Conservation (phyloP, 2,113 vertebrate genomes). For the Melanerpes aurifrons region DNA sequence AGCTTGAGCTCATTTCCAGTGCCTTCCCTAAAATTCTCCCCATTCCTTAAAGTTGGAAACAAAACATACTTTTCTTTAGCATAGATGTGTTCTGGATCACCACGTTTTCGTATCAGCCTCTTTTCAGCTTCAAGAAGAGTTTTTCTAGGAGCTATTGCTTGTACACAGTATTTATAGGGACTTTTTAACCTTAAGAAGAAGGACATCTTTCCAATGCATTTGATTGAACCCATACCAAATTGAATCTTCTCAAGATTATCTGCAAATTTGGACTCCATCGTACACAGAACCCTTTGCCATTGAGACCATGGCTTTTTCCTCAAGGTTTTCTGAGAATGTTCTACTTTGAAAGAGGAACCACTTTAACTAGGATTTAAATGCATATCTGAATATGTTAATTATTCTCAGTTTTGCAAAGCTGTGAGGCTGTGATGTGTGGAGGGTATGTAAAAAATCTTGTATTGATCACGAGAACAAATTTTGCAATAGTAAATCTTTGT, state of each 20-base stretch:
- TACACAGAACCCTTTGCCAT: not conserved
- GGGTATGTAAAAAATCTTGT: not conserved
- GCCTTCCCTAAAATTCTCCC: not conserved
- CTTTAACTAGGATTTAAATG: not conserved
- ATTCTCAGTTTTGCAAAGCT: not conserved
- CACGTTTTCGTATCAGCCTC: not conserved
- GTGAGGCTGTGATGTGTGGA: not conserved
- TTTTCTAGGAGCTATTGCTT: not conserved
- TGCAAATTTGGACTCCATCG: not conserved
- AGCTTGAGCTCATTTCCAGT: not conserved
- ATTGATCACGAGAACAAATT: not conserved
- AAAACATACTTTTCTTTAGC: not conserved
- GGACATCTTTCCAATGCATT: not conserved
- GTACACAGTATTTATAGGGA: not conserved
- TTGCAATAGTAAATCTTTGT: not conserved
- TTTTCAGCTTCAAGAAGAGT: not conserved
- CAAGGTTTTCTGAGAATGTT: not conserved
- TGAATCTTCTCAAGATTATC: not conserved
- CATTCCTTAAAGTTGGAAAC: not conserved
- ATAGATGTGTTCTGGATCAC: not conserved
- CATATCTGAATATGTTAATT: not conserved
- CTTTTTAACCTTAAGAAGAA: not conserved
- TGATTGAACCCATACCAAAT: not conserved
- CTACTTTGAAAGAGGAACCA: not conserved
- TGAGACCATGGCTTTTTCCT: not conserved